Conservation (phyloP, 2,797 vertebrate genomes). For the Scleropages formosus region DNA sequence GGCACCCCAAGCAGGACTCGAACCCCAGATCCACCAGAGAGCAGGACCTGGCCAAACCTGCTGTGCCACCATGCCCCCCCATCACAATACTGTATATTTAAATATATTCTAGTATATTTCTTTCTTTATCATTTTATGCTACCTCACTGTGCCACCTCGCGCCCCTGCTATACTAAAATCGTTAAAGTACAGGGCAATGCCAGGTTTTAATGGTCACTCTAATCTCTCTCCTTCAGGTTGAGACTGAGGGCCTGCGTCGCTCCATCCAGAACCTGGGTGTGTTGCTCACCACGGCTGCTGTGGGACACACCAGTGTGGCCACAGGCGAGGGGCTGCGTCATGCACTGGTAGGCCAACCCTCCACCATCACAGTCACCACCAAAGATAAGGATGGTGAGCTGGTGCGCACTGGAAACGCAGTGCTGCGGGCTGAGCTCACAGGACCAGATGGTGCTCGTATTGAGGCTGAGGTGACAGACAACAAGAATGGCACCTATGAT, state of each 20-base stretch:
- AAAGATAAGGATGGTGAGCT: slow-evolving; percentile 93
- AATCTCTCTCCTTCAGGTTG: slow-evolving; percentile 57
- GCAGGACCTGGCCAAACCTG: too few species aligned
- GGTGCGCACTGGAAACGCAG: slow-evolving; percentile 84
- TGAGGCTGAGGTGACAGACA: slow-evolving; percentile 80
- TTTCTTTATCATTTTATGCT: too few species aligned
- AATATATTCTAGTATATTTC: too few species aligned
- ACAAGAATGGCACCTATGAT: slow-evolving; percentile 94
- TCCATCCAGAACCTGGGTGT: slow-evolving; percentile 91
- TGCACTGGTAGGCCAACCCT: slow-evolving; percentile 83
- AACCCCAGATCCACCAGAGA: too few species aligned
- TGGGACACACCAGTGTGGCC: slow-evolving; percentile 85
- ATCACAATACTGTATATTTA: too few species aligned
- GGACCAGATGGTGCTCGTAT: slow-evolving; percentile 67
- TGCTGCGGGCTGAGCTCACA: slow-evolving; percentile 75
- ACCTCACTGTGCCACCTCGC: too few species aligned
- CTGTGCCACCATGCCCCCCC: too few species aligned
- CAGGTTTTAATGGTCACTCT: too few species aligned
- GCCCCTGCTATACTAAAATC: too few species aligned
- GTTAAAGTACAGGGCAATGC: too few species aligned
- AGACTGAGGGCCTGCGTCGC: slow-evolving; percentile 84
- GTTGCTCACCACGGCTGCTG: slow-evolving; percentile 85
- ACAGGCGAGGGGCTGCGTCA: slow-evolving; percentile 89
- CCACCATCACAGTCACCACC: slow-evolving; percentile 86
- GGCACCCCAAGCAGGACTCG: too few species aligned